Base-by-base conservation (phyloP, 2,888 invertebrate species). In the Danaus chrysippus region DNA sequence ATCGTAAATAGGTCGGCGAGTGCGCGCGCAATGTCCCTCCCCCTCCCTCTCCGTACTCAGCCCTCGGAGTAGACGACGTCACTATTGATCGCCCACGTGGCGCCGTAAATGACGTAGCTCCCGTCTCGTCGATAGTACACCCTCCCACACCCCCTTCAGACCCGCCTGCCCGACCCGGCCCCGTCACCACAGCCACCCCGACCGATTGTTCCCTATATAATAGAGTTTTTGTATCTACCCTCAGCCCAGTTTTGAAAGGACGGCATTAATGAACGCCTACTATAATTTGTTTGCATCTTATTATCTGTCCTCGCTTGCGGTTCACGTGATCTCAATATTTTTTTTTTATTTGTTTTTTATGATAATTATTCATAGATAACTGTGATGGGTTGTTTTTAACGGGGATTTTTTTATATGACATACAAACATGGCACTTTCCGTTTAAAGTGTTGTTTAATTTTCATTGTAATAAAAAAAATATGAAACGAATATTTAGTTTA, bases 1-100 rank as follows among this genome's bases (percentile, higher is more conserved):
- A 86, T 77, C 76, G 80, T 84, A 89, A 90, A 83, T 90, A 86
- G 87, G 90, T 87, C 87, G 87, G 73, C 70, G 76, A 73, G 66
- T 82, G 91, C 86, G 85, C 88, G 90, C 87, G 89, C 88, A 84
- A 69, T 63, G 67, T 66, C 41, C 70, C 59, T 66, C 59, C 66
- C 59, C 60, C 59, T 58, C 65, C 42, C 60, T 69, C 68, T 70
- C 68, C 68, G 72, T 72, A 74, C 80, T 34, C 23, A 34, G 23
- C 23, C 23, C 23, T 34, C 23, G 23, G 23, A 5, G 23, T 34
- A 34, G 77, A 78, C 84, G 80, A 89, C 90, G 90, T 90, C 90
- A 90, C 77, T 90, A 91, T 91, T 84, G 91, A 91, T 91, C 87
- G 85, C 62, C 83, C 89, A 88, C 88, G 88, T 90, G 74, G 88